A percentile compares a stretch with the other conserved stretches of the same genome.
Evolutionary conservation across 2,113 vertebrate species (phyloP).

Genomic region (Zosterops borbonicus): DNA sequence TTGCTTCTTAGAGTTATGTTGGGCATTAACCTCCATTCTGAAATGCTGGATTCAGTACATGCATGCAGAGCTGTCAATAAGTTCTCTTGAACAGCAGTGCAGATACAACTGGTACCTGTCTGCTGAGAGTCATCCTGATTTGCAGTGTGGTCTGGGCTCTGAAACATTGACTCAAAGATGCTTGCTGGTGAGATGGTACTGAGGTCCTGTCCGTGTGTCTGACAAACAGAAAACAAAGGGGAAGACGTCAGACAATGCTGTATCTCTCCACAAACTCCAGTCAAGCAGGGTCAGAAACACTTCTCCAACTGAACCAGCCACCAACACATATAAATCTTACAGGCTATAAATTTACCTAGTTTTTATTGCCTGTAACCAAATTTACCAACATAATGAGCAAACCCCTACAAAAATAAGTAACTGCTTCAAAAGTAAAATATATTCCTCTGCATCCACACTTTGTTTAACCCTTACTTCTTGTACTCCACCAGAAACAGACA

Average conservation of each 20-base stretch:
- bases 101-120: slow-evolving; percentile 70
- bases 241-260: neutral
- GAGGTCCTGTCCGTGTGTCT: slow-evolving; percentile 89
- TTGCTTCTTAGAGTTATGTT: neutral
- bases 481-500: neutral
- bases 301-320: neutral
- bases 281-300: neutral
- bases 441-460: neutral
- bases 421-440: neutral
- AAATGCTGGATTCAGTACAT: neutral
- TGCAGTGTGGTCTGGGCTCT: slow-evolving; percentile 87
- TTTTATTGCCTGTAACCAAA: neutral
- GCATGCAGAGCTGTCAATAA: neutral
- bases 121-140: slow-evolving; percentile 85
- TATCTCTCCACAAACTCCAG: neutral
- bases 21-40: neutral
- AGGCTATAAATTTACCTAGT: neutral
- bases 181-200: slow-evolving; percentile 88
- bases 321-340: neutral
- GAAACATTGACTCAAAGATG: slow-evolving; percentile 97
- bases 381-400: neutral
- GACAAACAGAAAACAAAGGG: neutral
- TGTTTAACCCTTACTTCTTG: neutral
- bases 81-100: neutral
- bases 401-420: neutral